These are phyloP conservation scores for Phalacrocorax aristotelis DNA, from an alignment of 2,113 vertebrate genomes.

Conservation along the genomic window DNA sequence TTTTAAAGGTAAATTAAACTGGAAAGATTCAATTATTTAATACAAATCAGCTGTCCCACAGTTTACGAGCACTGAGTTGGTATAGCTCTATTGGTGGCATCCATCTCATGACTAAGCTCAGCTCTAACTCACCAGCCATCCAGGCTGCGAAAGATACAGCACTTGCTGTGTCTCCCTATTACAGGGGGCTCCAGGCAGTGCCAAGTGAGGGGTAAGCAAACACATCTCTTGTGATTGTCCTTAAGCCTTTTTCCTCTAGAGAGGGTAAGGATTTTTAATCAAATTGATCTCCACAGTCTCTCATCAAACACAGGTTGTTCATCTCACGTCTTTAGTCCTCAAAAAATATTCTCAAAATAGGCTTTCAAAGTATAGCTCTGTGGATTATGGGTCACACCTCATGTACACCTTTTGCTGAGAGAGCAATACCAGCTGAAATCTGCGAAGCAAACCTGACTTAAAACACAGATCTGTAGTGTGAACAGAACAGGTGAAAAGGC, in stretches of 20 bases:
- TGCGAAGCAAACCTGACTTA: background rate
- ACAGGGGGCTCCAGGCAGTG: background rate
- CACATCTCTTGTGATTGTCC: background rate
- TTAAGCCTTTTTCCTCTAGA: background rate
- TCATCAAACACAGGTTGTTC: background rate
- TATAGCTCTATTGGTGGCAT: background rate
- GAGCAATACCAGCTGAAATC: background rate
- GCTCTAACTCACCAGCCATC: background rate
- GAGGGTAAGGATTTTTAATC: background rate
- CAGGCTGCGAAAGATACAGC: background rate
- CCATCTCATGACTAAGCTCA: background rate
- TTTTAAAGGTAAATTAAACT: background rate
- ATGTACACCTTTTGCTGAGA: background rate
- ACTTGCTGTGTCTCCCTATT: background rate
- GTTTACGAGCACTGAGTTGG: background rate
- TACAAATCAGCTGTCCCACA: background rate
- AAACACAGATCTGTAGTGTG: background rate
- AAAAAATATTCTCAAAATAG: background rate
- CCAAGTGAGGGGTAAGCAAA: background rate
- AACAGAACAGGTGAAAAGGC: background rate
- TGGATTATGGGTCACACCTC: background rate
- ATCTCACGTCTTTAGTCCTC: background rate
- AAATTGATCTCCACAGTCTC: background rate
- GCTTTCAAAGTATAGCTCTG: background rate
- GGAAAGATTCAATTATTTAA: background rate